phyloP scores from a whole-genome alignment of 2,113 vertebrate species.

The Seriola dumerili region DNA sequence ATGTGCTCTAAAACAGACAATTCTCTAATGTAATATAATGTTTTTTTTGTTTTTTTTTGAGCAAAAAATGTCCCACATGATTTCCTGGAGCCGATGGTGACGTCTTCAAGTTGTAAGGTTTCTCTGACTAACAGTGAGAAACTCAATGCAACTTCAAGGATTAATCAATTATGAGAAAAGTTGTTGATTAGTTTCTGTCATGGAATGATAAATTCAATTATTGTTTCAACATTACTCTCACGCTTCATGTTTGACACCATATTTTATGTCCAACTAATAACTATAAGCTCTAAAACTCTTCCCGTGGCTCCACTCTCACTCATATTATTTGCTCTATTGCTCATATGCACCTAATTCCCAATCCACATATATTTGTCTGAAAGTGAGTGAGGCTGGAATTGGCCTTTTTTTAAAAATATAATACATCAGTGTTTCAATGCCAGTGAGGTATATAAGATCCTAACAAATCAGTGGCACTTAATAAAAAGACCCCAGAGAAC shows the following conservation, averaged over 20 bases:
- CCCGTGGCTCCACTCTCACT: not conserved
- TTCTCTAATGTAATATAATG: not conserved
- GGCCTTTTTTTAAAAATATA: not conserved
- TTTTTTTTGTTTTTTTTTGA: too few relatives aligned
- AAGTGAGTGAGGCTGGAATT: not conserved
- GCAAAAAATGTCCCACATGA: not conserved
- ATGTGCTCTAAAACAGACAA: too few relatives aligned
- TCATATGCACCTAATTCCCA: not conserved
- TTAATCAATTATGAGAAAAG: not conserved
- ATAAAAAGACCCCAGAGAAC: not conserved
- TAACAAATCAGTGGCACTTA: not conserved
- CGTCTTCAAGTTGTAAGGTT: not conserved
- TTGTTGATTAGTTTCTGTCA: not conserved
- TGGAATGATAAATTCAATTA: not conserved
- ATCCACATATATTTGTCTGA: not conserved
- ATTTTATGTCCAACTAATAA: not conserved
- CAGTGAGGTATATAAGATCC: not conserved
- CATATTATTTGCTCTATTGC: not conserved
- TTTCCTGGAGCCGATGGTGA: not conserved
- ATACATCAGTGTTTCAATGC: not conserved
- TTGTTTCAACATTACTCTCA: not conserved
- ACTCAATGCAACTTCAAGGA: not conserved
- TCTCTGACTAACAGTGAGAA: not conserved
- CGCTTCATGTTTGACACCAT: not conserved
- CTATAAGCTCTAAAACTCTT: not conserved